Conservation (phyloP, 2,888 invertebrate genomes). For the Lasioglossum vierecki region DNA sequence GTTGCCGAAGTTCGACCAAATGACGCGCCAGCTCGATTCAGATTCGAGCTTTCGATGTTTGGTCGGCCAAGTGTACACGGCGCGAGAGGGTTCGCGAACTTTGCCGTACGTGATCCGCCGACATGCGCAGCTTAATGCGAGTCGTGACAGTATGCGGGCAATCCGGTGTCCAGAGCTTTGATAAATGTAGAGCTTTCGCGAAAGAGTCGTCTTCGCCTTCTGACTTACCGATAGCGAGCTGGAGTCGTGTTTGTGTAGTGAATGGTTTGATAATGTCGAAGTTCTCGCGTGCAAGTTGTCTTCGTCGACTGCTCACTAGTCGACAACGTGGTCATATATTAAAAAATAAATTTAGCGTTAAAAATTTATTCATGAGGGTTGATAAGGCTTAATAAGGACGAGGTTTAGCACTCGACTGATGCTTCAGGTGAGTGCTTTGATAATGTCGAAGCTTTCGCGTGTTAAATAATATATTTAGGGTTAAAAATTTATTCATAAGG, state of each 20-base stretch:
- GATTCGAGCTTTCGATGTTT: conserved; percentile 7
- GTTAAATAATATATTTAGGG: too few species aligned
- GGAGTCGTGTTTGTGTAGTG: background rate
- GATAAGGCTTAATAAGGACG: too few species aligned
- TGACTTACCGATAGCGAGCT: background rate
- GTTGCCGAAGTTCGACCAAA: background rate
- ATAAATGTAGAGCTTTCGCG: background rate
- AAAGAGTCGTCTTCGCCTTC: background rate
- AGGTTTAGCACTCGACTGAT: too few species aligned
- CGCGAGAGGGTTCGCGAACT: background rate
- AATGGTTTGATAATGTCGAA: background rate
- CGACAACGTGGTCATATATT: too few species aligned
- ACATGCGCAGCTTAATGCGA: background rate
- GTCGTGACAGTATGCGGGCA: background rate
- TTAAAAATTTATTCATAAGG: too few species aligned
- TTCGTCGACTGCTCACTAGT: background rate
- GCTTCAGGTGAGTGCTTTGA: too few species aligned
- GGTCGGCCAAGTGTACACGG: background rate
- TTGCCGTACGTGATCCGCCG: background rate
- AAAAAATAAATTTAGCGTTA: too few species aligned
- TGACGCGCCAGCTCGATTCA: background rate
- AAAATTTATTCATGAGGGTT: too few species aligned
- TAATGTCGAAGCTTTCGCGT: too few species aligned
- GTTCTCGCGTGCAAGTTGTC: background rate
- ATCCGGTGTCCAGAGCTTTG: background rate